These are phyloP conservation scores for Pseudomyrmex cubaensis DNA, from an alignment of 1,140 invertebrate genomes.

Conservation along the genomic window DNA sequence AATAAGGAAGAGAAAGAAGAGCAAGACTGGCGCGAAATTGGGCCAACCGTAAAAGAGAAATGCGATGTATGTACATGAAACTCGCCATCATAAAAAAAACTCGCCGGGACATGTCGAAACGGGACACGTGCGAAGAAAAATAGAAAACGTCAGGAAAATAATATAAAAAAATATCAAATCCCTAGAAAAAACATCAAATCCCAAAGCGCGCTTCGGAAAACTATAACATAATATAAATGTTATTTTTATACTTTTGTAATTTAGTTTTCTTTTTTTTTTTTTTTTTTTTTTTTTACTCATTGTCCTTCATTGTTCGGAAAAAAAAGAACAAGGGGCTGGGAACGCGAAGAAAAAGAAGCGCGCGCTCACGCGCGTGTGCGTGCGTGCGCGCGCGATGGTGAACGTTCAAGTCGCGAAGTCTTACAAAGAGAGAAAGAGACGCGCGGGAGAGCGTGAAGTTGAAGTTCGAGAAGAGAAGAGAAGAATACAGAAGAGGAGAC, in stretches of 20 bases:
- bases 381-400: background rate
- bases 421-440: background rate
- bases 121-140: background rate
- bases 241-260: no score
- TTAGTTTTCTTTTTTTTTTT: no score
- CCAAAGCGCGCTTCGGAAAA: no score
- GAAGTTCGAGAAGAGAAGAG: background rate
- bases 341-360: background rate
- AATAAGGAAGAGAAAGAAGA: background rate
- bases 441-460: background rate
- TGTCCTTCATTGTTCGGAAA: no score
- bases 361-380: background rate
- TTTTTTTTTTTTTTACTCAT: no score
- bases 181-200: no score
- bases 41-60: background rate
- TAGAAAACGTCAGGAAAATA: background rate
- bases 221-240: no score
- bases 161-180: no score
- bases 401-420: background rate
- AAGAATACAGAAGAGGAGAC: slow-evolving; percentile 4
- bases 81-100: background rate
- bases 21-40: background rate
- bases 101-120: background rate
- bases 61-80: background rate
- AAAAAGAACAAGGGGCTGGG: background rate